Percentiles rank a stretch among this genome's conserved stretches.
Evolutionary conservation across 2,888 invertebrate species (phyloP).

Genomic region (Polydrusus tereticollis): DNA sequence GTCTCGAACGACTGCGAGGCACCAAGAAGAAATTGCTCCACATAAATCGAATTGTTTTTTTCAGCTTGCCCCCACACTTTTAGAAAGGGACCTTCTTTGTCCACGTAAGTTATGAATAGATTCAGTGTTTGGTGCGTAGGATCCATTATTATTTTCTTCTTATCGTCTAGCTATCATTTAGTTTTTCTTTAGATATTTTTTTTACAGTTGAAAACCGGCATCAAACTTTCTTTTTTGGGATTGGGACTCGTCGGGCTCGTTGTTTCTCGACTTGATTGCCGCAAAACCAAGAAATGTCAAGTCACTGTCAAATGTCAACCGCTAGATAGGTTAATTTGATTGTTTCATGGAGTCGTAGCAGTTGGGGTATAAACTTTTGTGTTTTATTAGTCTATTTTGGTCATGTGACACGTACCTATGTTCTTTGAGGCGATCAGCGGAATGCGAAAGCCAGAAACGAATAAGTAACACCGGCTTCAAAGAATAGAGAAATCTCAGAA

Average conservation of each 20-base stretch:
- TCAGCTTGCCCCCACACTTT: slow-evolving; percentile 81
- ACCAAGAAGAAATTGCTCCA: slow-evolving; percentile 71
- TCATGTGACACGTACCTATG: too few species aligned
- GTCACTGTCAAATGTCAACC: not conserved
- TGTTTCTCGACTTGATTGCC: not conserved
- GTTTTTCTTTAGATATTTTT: too few species aligned
- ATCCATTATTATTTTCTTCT: slow-evolving; percentile 26
- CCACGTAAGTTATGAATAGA: slow-evolving; percentile 75
- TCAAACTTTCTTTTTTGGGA: not conserved
- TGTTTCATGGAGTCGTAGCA: not conserved
- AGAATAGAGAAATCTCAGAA: too few species aligned
- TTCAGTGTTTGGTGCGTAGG: slow-evolving; percentile 44
- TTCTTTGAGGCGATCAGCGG: too few species aligned
- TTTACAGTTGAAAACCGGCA: slow-evolving; percentile 28
- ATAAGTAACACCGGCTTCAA: too few species aligned
- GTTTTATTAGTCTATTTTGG: not conserved
- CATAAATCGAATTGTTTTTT: slow-evolving; percentile 70
- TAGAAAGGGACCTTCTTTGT: slow-evolving; percentile 77
- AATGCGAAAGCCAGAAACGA: too few species aligned
- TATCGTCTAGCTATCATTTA: slow-evolving; percentile 11
- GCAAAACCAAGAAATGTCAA: slow-evolving; percentile 8
- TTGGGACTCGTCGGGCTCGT: slow-evolving; percentile 2
- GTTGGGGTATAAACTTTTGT: not conserved
- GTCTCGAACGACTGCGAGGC: slow-evolving; percentile 68
- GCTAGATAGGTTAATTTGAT: not conserved